A percentile compares a stretch with the other conserved stretches of the same genome.
Conservation (phyloP, 1,140 invertebrate genomes). For the Nephotettix cincticeps region DNA sequence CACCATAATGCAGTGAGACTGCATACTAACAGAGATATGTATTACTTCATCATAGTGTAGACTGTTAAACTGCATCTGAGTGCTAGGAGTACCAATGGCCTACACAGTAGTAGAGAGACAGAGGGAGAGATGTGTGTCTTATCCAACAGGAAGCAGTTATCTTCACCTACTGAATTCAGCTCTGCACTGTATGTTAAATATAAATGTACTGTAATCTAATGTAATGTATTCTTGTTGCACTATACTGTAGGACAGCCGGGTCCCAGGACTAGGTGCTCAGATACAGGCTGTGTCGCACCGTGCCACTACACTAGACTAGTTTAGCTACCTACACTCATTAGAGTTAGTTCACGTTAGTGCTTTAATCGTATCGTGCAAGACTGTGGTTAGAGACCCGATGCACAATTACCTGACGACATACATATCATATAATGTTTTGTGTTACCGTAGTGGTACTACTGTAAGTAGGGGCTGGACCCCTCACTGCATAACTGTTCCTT, state of each 20-base stretch:
- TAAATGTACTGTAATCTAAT: neutral
- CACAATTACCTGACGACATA: neutral
- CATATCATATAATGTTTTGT: neutral
- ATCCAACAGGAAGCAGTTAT: too few relatives aligned
- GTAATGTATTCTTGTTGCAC: conserved; percentile 9
- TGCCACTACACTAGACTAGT: conserved; percentile 14
- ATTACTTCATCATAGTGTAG: too few relatives aligned
- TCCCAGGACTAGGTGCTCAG: conserved; percentile 7
- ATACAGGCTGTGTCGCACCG: conserved; percentile 13
- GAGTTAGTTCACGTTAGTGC: neutral
- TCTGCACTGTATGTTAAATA: too few relatives aligned
- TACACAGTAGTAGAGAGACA: too few relatives aligned
- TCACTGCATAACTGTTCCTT: neutral
- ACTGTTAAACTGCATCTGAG: too few relatives aligned
- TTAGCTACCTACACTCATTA: neutral
- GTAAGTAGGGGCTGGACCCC: neutral
- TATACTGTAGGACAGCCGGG: conserved; percentile 12
- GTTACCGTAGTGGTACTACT: neutral
- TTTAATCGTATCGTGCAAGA: conserved; percentile 6
- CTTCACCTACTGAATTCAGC: too few relatives aligned
- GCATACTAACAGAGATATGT: too few relatives aligned
- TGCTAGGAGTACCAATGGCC: too few relatives aligned
- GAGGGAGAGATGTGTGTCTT: too few relatives aligned
- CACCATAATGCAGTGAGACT: too few relatives aligned
- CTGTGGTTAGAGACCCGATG: neutral